Conservation (phyloP, 1,140 invertebrate genomes). For the Mercenaria mercenaria region DNA sequence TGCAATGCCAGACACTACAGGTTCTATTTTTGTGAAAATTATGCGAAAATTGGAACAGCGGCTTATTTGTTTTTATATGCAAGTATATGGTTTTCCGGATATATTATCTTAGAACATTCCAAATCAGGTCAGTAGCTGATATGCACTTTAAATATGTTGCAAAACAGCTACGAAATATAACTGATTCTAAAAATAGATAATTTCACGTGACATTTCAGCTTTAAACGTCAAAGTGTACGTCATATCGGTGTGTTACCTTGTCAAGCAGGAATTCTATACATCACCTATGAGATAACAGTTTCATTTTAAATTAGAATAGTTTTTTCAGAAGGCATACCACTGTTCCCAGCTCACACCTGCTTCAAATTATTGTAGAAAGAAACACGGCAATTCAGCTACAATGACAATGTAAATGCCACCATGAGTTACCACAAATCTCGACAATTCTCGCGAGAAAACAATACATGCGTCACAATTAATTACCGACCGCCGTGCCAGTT, state of each 20-base stretch:
- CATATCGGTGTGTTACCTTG: slow-evolving; percentile 19
- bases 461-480: slow-evolving; percentile 29
- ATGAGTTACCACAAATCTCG: slow-evolving; percentile 12
- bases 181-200: slow-evolving; percentile 40
- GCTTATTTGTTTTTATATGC: no score
- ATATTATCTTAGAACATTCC: no score
- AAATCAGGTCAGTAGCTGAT: no score
- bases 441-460: slow-evolving; percentile 39
- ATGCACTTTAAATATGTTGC: no score
- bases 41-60: no score
- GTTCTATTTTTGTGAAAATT: no score
- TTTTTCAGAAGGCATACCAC: not conserved
- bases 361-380: slow-evolving; percentile 28
- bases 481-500: slow-evolving; percentile 13
- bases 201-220: not conserved
- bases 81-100: no score
- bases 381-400: slow-evolving; percentile 2
- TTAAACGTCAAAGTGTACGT: slow-evolving; percentile 4
- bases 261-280: not conserved
- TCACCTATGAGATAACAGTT: slow-evolving; percentile 27
- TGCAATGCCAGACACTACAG: no score
- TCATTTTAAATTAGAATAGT: slow-evolving; percentile 35
- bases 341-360: slow-evolving; percentile 21
- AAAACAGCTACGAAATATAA: no score
- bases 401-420: slow-evolving; percentile 38